Evolutionary conservation across 2,113 vertebrate species (phyloP).

Genomic region (Corythornis cristatus): DNA sequence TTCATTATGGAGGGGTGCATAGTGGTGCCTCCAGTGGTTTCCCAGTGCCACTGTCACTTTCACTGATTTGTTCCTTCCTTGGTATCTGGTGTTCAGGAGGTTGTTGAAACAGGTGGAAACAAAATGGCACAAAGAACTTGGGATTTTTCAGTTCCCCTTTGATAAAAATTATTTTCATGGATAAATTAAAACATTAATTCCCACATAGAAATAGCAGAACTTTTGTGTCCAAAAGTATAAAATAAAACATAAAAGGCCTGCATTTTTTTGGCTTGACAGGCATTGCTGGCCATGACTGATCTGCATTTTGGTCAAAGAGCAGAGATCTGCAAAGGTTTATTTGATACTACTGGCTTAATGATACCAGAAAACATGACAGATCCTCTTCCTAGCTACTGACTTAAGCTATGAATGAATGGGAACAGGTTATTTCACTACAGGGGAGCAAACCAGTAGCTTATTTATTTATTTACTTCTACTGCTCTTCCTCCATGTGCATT

Average conservation of each 20-base stretch:
- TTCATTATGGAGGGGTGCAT: background rate
- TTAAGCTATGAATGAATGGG: background rate
- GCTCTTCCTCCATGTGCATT: background rate
- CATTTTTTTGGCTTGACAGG: background rate
- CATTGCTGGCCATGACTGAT: background rate
- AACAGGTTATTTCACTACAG: background rate
- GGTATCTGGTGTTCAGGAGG: background rate
- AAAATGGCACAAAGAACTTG: background rate
- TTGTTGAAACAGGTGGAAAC: slow-evolving; percentile 1
- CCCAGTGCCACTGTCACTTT: background rate
- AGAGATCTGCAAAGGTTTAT: background rate
- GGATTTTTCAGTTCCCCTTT: background rate
- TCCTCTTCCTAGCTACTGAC: background rate
- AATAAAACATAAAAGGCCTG: background rate
- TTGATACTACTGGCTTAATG: background rate
- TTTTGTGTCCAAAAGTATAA: background rate
- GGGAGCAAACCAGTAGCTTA: background rate
- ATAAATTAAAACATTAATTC: background rate
- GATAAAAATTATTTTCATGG: background rate
- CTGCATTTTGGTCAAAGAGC: background rate
- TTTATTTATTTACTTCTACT: background rate
- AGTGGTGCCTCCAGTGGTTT: background rate
- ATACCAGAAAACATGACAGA: background rate
- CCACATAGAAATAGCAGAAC: background rate
- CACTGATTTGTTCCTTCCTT: background rate